Evolutionary conservation across 2,888 invertebrate species (phyloP).

Genomic region (Sycophila texana): DNA sequence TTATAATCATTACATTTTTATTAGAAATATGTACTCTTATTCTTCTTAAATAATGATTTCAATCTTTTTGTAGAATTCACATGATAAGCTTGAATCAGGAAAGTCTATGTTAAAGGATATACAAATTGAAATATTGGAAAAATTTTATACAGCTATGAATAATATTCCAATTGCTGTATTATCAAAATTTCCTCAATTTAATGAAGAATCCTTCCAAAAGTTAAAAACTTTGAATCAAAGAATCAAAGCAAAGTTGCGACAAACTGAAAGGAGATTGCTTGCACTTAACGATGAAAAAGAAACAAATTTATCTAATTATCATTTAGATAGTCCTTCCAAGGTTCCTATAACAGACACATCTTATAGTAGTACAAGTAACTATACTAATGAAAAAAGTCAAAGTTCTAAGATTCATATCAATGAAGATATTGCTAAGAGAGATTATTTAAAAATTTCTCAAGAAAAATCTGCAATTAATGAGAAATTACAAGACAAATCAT

Average conservation of each 20-base stretch:
- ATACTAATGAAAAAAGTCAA: neutral
- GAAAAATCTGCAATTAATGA: neutral
- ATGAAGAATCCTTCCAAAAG: conserved; percentile 78
- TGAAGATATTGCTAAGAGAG: neutral
- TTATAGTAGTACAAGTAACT: too few species aligned
- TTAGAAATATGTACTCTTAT: too few species aligned
- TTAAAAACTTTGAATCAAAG: conserved; percentile 79
- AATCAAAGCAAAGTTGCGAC: conserved; percentile 78
- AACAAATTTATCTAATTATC: conserved; percentile 1
- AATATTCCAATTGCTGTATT: conserved; percentile 81
- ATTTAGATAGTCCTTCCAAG: neutral
- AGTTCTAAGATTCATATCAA: neutral
- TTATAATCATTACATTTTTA: too few species aligned
- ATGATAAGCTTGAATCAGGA: conserved; percentile 63
- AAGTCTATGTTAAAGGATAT: conserved; percentile 75
- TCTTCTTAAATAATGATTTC: neutral
- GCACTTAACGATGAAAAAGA: neutral
- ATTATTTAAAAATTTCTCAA: neutral
- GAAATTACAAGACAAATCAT: neutral
- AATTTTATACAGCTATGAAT: conserved; percentile 80
- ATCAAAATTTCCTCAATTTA: conserved; percentile 80
- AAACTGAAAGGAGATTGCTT: conserved; percentile 67
- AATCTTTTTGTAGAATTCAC: conserved; percentile 60
- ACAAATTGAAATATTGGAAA: conserved; percentile 81
- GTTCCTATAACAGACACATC: too few species aligned